Base-by-base conservation (phyloP, 1,140 invertebrate genomes). In the Drosophila kurseongensis region DNA sequence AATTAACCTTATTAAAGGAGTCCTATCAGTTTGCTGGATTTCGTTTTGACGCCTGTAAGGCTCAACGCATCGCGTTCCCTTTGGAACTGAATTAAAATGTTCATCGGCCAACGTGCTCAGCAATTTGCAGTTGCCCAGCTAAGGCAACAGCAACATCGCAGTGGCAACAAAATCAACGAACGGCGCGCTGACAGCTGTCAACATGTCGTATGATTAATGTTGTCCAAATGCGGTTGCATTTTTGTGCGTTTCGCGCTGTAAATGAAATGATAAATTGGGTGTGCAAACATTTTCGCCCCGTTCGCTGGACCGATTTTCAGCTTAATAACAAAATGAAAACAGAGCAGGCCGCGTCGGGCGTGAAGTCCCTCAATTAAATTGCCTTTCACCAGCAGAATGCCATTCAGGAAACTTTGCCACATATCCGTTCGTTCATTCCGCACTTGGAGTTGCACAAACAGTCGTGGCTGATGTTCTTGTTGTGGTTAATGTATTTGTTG, bases 121-220 rank as follows among this genome's bases (percentile, higher is more conserved):
- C 63, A 66, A 76, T 66, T 65, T 65, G 54, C 52, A 40, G 55
- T 57, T 40, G 36, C 29, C 44, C 57, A 23, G 59, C 38, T 9
- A n/a, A 35, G 38, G n/a, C 9, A 35, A 23, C 45, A 14, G 47
- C 36, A 54, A 29, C 40, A 40, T 42, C 50, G 38, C 41, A 59
- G 23, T 36, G 47, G 48, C 42, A 48, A 56, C 71, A 75, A 45
- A 56, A 78, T 59, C 59, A 47, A 36, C 63, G 56, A 69, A 14
- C 18, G 58, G 45, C 56, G 69, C 71, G 83, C 67, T 91, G 83
- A 88, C 80, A 88, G 78, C 78, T 85, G 89, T 91, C 89, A 91
- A 85, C 78, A 66, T 79, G 86, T 81, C 88, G 69, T 83, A 91
- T 91, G 89, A 91, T 82, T 91, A 91, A 91, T 91, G 83, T 68